phyloP scores from a whole-genome alignment of 2,113 vertebrate species.

The Bubalus kerabau region DNA sequence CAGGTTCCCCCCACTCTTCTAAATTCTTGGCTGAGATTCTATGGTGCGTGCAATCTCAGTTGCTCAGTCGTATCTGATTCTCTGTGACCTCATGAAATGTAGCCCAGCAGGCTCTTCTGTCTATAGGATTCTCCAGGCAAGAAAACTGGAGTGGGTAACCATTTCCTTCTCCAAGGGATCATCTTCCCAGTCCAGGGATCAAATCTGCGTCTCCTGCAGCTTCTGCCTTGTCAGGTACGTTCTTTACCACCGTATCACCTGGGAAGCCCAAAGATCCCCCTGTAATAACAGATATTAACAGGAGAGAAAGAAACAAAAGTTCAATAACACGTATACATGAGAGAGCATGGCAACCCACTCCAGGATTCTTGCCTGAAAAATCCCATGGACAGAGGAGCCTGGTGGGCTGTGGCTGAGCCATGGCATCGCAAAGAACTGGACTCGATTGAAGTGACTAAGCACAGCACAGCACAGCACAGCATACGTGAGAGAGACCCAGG shows the following conservation, averaged over 20 bases:
- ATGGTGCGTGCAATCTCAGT: neutral
- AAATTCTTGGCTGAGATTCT: neutral
- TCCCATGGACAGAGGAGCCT: neutral
- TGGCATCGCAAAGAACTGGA: neutral
- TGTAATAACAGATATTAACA: neutral
- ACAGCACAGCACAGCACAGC: neutral
- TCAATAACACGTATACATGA: neutral
- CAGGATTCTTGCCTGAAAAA: neutral
- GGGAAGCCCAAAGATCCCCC: neutral
- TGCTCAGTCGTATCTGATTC: neutral
- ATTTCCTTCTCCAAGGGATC: neutral
- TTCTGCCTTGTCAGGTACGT: neutral
- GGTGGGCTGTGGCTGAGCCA: neutral
- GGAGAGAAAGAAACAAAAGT: neutral
- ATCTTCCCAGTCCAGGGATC: neutral
- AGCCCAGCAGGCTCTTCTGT: neutral
- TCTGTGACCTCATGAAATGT: neutral
- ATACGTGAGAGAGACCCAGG: neutral
- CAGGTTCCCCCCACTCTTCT: neutral
- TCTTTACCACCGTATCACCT: neutral
- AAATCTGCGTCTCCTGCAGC: neutral
- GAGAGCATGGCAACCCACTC: neutral
- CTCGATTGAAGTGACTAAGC: neutral
- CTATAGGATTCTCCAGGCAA: neutral
- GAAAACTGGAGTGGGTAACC: neutral